phyloP scores from a whole-genome alignment of 2,113 vertebrate species.

The Campylomormyrus tamandua region DNA sequence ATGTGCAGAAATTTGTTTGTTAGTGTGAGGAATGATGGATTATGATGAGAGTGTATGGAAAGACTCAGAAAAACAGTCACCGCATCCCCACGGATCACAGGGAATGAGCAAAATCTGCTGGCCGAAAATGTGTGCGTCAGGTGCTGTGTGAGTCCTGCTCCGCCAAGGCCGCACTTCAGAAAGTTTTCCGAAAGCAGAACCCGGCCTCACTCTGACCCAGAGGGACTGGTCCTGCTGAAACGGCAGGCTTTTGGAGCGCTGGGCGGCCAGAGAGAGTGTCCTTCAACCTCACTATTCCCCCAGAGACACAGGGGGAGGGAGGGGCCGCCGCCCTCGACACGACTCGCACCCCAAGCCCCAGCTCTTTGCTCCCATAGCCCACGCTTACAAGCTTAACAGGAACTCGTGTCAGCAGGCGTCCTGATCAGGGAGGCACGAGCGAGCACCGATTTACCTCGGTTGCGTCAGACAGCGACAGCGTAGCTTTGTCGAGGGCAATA shows the following conservation, averaged over 20 bases:
- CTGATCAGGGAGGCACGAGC: conserved; percentile 16
- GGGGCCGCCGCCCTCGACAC: background rate
- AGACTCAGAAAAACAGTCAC: background rate
- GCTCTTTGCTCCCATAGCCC: background rate
- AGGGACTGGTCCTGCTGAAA: background rate
- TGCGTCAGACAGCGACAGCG: background rate
- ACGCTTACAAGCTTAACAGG: background rate
- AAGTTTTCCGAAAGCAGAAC: background rate
- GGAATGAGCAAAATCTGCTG: background rate
- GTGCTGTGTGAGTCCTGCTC: background rate
- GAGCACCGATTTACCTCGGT: conserved; percentile 11
- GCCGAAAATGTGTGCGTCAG: background rate
- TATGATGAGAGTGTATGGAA: background rate
- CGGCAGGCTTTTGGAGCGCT: background rate
- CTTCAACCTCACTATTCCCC: background rate
- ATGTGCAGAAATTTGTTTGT: background rate
- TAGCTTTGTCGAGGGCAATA: background rate
- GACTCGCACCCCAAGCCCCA: background rate
- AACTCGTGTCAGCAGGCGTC: background rate
- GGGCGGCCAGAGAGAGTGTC: background rate
- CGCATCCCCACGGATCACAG: background rate
- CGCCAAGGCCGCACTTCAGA: background rate
- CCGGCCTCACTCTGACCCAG: background rate
- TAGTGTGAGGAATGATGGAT: background rate
- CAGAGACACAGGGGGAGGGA: background rate